Percentiles rank a stretch among this genome's conserved stretches.
Evolutionary conservation across 2,113 vertebrate species (phyloP).

Genomic region (Trichomycterus rosablanca): DNA sequence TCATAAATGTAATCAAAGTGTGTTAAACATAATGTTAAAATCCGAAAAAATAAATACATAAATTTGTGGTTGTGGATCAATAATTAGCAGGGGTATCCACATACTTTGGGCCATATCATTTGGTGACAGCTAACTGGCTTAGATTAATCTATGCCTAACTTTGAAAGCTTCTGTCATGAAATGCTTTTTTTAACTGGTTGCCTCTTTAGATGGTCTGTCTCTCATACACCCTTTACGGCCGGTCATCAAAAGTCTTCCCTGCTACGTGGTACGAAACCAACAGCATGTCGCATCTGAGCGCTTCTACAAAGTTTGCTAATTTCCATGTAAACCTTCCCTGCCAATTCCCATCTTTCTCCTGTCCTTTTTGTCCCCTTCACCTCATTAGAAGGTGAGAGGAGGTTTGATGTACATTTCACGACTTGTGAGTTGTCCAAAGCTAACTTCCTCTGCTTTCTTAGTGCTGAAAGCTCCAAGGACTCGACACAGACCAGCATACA

Average conservation of each 20-base stretch:
- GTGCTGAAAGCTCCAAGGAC: slow-evolving; percentile 7
- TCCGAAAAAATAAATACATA: no score
- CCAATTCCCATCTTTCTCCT: neutral
- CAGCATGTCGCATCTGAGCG: slow-evolving; percentile 50
- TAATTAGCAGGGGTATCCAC: no score
- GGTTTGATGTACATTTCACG: neutral
- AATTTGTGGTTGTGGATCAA: no score
- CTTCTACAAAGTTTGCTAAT: no score
- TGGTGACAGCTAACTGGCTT: no score
- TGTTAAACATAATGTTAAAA: no score
- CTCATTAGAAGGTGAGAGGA: slow-evolving; percentile 37
- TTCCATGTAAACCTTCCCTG: slow-evolving; percentile 42
- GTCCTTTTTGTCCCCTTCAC: slow-evolving; percentile 8
- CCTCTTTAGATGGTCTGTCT: slow-evolving; percentile 54
- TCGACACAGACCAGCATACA: neutral
- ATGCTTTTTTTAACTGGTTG: slow-evolving; percentile 28
- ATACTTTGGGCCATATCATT: no score
- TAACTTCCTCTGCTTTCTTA: neutral
- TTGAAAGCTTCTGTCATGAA: neutral
- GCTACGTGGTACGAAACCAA: slow-evolving; percentile 45
- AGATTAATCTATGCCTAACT: neutral
- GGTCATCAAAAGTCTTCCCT: slow-evolving; percentile 32
- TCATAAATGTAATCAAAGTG: no score
- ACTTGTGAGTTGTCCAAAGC: neutral
- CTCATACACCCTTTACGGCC: slow-evolving; percentile 51